A percentile compares a stretch with the other conserved stretches of the same genome.
Evolutionary conservation across 2,797 vertebrate genomes (phyloP).

Genomic region (Acipenser transmontanus): DNA sequence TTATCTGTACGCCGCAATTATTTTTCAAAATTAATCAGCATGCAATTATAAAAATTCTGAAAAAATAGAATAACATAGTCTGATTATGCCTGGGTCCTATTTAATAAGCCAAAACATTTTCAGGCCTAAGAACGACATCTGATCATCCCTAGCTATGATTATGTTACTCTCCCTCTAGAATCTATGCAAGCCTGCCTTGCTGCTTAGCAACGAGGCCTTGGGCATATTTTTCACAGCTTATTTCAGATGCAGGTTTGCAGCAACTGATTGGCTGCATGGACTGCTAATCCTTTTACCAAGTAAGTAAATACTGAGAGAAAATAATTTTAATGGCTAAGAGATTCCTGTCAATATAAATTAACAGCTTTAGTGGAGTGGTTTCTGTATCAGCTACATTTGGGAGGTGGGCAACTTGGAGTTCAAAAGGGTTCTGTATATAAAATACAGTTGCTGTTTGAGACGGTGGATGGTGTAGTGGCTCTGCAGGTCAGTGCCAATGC

Average conservation of each 20-base stretch:
- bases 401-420: background rate
- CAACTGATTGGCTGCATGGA: constrained; percentile 55
- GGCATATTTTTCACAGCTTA: constrained; percentile 71
- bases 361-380: background rate
- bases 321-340: too few species aligned
- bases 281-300: constrained; percentile 23
- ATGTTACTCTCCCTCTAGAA: constrained; percentile 35
- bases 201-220: constrained; percentile 74
- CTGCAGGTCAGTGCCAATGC: constrained; percentile 1
- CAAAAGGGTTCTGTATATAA: background rate
- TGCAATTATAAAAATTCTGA: background rate
- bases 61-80: background rate
- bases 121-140: constrained; percentile 7
- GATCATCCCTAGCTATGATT: constrained; percentile 1
- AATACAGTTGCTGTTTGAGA: background rate
- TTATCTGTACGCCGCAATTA: background rate
- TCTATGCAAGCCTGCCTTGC: constrained; percentile 56
- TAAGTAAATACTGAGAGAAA: background rate
- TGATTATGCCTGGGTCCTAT: constrained; percentile 5
- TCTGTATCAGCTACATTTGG: background rate
- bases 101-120: constrained; percentile 1
- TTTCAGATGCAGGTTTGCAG: constrained; percentile 64
- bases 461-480: background rate
- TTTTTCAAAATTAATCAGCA: constrained; percentile 1
- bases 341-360: background rate